Evolutionary conservation across 2,888 invertebrate genomes (phyloP).

Genomic region (Amphipoea oculea): DNA sequence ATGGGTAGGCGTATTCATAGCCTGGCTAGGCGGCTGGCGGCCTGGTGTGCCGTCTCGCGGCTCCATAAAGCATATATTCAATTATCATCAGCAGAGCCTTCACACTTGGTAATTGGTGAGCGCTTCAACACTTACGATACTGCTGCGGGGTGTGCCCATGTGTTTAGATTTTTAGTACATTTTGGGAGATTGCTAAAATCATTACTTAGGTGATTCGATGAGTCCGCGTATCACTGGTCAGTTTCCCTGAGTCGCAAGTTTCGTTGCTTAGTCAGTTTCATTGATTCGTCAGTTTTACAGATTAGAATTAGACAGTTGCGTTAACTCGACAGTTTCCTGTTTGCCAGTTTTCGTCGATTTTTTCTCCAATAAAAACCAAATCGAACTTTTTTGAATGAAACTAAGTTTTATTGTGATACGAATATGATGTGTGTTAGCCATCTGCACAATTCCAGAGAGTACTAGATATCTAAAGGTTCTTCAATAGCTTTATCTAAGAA

Average conservation of each 20-base stretch:
- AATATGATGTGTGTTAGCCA: background rate
- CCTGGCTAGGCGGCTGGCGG: slow-evolving; percentile 4
- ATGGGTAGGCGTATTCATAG: slow-evolving; percentile 59
- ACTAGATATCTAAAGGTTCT: background rate
- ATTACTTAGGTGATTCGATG: background rate
- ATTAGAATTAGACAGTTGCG: no score
- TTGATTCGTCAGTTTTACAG: no score
- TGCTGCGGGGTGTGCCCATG: slow-evolving; percentile 60
- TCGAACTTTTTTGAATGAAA: background rate
- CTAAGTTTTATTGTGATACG: background rate
- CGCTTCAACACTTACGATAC: slow-evolving; percentile 77
- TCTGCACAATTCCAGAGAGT: background rate
- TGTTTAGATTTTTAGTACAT: slow-evolving; percentile 8
- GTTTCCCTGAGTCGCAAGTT: no score
- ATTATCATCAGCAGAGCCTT: slow-evolving; percentile 83
- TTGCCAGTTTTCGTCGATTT: no score
- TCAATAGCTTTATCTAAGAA: background rate
- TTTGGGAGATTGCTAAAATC: background rate
- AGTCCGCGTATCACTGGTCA: no score
- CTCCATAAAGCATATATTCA: slow-evolving; percentile 85
- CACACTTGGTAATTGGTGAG: slow-evolving; percentile 85
- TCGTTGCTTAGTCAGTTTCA: no score
- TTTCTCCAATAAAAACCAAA: background rate
- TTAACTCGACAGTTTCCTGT: no score
- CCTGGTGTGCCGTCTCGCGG: slow-evolving; percentile 34